These are phyloP conservation scores for Linepithema humile DNA, from an alignment of 1,140 invertebrate species.

Conservation along the genomic window DNA sequence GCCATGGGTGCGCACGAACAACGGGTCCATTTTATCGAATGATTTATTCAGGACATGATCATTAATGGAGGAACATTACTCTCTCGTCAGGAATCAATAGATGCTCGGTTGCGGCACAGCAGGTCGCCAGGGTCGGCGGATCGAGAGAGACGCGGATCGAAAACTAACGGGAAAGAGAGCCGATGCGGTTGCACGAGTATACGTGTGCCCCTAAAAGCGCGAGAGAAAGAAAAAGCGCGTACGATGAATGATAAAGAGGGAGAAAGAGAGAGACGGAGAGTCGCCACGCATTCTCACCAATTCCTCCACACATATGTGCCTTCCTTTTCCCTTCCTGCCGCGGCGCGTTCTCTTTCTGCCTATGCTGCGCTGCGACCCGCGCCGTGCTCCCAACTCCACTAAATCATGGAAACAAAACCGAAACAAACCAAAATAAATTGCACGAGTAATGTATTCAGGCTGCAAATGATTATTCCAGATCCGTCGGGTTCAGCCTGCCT, in stretches of 20 bases:
- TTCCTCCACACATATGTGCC: not conserved
- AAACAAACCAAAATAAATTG: slow-evolving; percentile 82
- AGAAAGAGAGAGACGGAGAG: slow-evolving; percentile 33
- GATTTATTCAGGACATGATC: slow-evolving; percentile 82
- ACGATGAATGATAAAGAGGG: slow-evolving; percentile 12
- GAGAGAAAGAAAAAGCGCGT: not conserved
- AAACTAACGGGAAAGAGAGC: slow-evolving; percentile 35
- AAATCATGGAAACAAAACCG: slow-evolving; percentile 81
- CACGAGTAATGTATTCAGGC: slow-evolving; percentile 81
- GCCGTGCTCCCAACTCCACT: slow-evolving; percentile 61
- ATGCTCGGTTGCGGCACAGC: slow-evolving; percentile 59
- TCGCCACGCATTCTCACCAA: not conserved
- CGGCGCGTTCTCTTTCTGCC: not conserved
- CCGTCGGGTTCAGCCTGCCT: slow-evolving; percentile 79
- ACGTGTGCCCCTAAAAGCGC: not conserved
- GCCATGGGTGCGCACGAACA: slow-evolving; percentile 68
- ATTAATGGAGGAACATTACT: slow-evolving; percentile 82
- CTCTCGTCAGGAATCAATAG: slow-evolving; percentile 82
- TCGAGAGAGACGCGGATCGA: slow-evolving; percentile 24
- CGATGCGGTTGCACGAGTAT: not conserved
- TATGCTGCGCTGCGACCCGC: not conserved
- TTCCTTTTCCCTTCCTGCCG: not conserved
- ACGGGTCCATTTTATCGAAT: slow-evolving; percentile 81
- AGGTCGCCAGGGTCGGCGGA: slow-evolving; percentile 36
- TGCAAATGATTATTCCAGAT: slow-evolving; percentile 82